Base-by-base conservation (phyloP, 2,888 invertebrate genomes). In the Perdita meconis region DNA sequence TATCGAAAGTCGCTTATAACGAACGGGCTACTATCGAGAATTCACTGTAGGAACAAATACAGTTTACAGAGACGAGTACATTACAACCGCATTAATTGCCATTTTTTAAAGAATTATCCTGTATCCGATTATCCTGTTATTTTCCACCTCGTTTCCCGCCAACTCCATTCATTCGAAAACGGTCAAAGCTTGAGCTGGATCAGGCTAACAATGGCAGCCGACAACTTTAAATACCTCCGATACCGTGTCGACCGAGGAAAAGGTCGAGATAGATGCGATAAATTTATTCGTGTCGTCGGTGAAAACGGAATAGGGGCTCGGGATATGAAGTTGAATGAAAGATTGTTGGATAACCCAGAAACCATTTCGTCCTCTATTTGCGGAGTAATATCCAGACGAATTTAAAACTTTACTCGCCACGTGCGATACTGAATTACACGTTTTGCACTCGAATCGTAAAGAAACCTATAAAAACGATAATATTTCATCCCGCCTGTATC, bases 401-500 rank as follows among this genome's bases (percentile, higher is more conserved):
- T 6, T 34, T 36, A 61, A 61, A 61, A 50, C 34, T 22, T 13
- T n/a, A 19, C 30, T 16, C 26, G n/a, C 47, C 47, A 19, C 19
- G 47, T 10, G 47, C 47, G 3, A 22, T 47, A 19, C 47, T 47
- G 47, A 47, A 47, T 47, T 47, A 47, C 47, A 47, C 47, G 30
- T 47, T 60, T 44, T 30, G 19, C 44, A 30, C 16, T 30, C 19
- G 19, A 19, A 47, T 38, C 22, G 56, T 22, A 24, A 8, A 40
- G 13, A 12, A 38, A 38, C 22, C 19, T 34, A 30, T 38, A 16
- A 56, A 38, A 36, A 38, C 22, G 26, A 22, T 57, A 30, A 24
- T 16, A 44, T 44, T 19, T 16, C n/a, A 47, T 19, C 6, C n/a
- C 12, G 22, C 1, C 13, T 16, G 1, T 10, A 12, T 12, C 8